Base-by-base conservation (phyloP, 2,888 invertebrate genomes). In the Metalampra italica region DNA sequence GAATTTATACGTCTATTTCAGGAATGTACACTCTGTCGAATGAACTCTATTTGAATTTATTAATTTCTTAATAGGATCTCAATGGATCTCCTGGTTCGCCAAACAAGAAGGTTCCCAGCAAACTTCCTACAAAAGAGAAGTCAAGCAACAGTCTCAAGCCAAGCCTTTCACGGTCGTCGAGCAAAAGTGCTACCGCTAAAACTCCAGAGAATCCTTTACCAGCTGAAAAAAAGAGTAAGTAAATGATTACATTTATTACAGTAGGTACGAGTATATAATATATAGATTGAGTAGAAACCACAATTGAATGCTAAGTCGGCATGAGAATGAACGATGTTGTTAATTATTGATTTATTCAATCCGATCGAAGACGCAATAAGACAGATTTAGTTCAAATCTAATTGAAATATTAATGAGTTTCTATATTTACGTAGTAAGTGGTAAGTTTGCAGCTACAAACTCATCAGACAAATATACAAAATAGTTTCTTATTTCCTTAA, bases 1-100 rank as follows among this genome's bases (percentile, higher is more conserved):
- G 29, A 37, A 32, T 29, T 44, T 11, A 32, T 8, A 32, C 32
- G 2, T 3, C 7, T 11, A 32, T 8, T 32, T 8, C 32, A 3
- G 8, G 1, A 1, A n/a, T n/a, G n/a, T n/a, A n/a, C n/a, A n/a
- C n/a, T n/a, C n/a, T n/a, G n/a, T n/a, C n/a, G n/a, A n/a, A n/a
- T n/a, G n/a, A n/a, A 32, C 32, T 32, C 8, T 32, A 32, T 5
- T 32, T 32, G 2, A 32, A 9, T 53, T 51, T 37, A 37, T 36
- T 47, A 8, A 48, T 50, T 30, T 53, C 46, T 49, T 55, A 47
- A 4, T 30, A 92, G 87, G 92, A 92, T 59, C 77, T 91, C 55
- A 95, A 95, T 80, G 95, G 93, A 39, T 93, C 93, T 45, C 92
- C 92, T 39, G 90, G 91, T 49, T 94, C 95, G 22, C 94, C 95